Conservation (phyloP, 2,888 invertebrate genomes). For the Hirtodrosophila alboralis region DNA sequence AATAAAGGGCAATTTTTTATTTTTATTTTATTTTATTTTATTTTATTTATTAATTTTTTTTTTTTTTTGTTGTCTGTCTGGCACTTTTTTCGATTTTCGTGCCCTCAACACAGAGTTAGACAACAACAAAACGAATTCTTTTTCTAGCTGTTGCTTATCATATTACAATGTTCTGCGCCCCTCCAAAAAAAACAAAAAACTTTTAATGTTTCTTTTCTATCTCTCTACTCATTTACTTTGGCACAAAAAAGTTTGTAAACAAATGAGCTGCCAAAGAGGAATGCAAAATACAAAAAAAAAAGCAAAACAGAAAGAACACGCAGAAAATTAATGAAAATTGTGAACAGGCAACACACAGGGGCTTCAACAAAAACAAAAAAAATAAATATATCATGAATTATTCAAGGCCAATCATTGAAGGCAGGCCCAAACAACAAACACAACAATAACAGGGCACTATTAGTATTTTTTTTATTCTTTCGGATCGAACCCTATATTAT, state of each 20-base stretch:
- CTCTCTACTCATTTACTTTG: slow-evolving; percentile 2
- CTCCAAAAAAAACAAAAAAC: too few relatives aligned
- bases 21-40: too few relatives aligned
- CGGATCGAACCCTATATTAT: slow-evolving; percentile 10
- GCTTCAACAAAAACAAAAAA: slow-evolving; percentile 12
- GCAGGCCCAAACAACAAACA: slow-evolving; percentile 21
- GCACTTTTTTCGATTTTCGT: slow-evolving; percentile 7
- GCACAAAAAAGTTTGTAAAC: slow-evolving; percentile 68
- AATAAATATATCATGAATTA: slow-evolving; percentile 69
- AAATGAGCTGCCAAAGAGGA: slow-evolving; percentile 65
- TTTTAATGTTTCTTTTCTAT: background rate
- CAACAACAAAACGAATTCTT: slow-evolving; percentile 2
- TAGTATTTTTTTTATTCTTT: slow-evolving; percentile 26
- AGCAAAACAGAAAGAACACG: slow-evolving; percentile 15
- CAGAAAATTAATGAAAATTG: slow-evolving; percentile 56
- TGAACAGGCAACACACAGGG: slow-evolving; percentile 16
- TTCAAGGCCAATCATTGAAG: slow-evolving; percentile 69
- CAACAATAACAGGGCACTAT: slow-evolving; percentile 32
- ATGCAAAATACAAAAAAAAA: slow-evolving; percentile 15
- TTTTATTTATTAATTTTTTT: background rate
- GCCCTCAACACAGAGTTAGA: slow-evolving; percentile 2
- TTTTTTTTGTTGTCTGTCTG: background rate
- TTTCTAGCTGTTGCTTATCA: slow-evolving; percentile 18
- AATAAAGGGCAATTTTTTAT: too few relatives aligned
- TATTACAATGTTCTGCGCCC: slow-evolving; percentile 27